Percentiles rank a stretch among this genome's conserved stretches.
phyloP scores from a whole-genome alignment of 2,888 invertebrate genomes.

The Helleia helle region DNA sequence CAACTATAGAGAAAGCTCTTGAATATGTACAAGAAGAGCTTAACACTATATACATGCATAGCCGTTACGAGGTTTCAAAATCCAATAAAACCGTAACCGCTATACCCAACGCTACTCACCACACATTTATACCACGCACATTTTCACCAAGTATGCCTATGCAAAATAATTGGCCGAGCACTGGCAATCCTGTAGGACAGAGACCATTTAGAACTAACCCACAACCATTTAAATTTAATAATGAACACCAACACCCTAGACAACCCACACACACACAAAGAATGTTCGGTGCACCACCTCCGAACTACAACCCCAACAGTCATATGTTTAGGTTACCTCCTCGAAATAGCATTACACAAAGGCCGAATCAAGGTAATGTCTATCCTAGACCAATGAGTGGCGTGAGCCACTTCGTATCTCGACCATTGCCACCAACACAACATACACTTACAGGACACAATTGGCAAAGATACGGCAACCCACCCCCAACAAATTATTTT shows the following conservation, averaged over 20 bases:
- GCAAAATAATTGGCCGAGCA: neutral
- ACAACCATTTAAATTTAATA: neutral
- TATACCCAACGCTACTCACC: neutral
- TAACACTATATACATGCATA: neutral
- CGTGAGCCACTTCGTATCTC: conserved; percentile 11
- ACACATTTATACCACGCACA: neutral
- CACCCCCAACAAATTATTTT: conserved; percentile 23
- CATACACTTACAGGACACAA: conserved; percentile 17
- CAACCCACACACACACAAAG: neutral
- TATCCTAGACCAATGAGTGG: conserved; percentile 14
- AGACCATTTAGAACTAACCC: neutral
- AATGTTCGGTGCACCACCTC: conserved; percentile 9
- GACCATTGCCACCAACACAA: conserved; percentile 6
- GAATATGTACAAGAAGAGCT: neutral
- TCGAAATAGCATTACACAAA: neutral
- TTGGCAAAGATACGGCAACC: conserved; percentile 21
- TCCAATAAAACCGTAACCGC: neutral
- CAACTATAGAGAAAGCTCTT: neutral
- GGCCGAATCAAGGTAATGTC: neutral
- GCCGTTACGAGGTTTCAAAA: neutral
- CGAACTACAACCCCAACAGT: conserved; percentile 9
- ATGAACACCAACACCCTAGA: neutral
- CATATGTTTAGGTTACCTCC: conserved; percentile 9
- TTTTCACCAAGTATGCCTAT: neutral
- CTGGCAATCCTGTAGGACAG: neutral